Evolutionary conservation across 1,140 invertebrate genomes (phyloP), one percentile per base, ranked within the genome.

Genomic region (Saccostrea glomerata): DNA sequence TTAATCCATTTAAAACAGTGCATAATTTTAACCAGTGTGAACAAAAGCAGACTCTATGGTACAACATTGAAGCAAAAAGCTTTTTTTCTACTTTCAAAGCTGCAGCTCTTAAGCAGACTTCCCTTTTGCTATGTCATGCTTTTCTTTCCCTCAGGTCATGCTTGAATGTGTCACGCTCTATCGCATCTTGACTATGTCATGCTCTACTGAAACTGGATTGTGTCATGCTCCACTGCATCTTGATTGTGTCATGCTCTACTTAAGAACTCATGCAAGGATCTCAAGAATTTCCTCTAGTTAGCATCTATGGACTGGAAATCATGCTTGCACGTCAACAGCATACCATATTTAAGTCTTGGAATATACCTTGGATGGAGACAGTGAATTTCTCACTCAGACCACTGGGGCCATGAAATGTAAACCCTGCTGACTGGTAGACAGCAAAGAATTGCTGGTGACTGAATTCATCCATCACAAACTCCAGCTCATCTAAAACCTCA

Each of bases 401-500:
- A 47, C 96, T 95, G 91, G 97, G 96, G 12, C 96, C 96, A 93
- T 98, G 97, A 84, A 99, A 97, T 70, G 96, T 96, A 95, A 99
- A 99, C 15, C 96, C 97, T 85, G 98, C 97, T 2, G 97, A 95
- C 63, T 97, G 96, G 84, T 98, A 97, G 70, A 99, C 97, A 20
- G 98, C 97, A n/a, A 99, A 97, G 95, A 93, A 90, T 54, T 90
- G 86, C 83, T 85, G 66, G 23, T 84, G 58, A 5, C 63, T 84
- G 85, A 90, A 90, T n/a, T 87, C 86, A 23, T 30, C 85, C 36
- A 90, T 58, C 73, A 87, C 89, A 85, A 93, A 92, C 84, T 91
- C 87, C 87, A 90, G 88, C 47, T 93, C 92, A 88, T 95, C 94
- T 40, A 92, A 89, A 85, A 94, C 92, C 77, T 94, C 92, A 9